phyloP scores from a whole-genome alignment of 2,113 vertebrate genomes.

The Tragulus kanchil region DNA sequence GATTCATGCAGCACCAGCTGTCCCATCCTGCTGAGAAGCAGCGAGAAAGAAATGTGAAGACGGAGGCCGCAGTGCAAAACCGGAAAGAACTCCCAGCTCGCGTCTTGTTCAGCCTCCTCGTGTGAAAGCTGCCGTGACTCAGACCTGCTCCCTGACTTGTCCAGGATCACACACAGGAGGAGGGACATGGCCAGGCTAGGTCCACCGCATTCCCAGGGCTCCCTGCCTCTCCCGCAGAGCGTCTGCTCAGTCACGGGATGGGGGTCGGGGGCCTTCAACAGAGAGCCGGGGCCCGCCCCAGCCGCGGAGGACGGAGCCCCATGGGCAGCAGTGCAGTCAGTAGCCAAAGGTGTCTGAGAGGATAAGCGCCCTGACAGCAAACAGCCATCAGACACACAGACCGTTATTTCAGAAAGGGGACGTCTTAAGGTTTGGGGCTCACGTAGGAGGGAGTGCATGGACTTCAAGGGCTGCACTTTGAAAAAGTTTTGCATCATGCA shows the following conservation, averaged over 20 bases:
- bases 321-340: not conserved
- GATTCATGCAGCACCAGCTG: not conserved
- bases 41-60: not conserved
- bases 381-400: not conserved
- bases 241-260: not conserved
- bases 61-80: not conserved
- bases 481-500: constrained; percentile 11
- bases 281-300: not conserved
- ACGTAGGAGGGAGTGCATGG: not conserved
- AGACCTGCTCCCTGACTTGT: not conserved
- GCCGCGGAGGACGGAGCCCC: not conserved
- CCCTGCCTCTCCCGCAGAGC: not conserved
- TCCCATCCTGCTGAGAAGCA: not conserved
- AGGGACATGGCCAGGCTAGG: not conserved
- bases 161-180: not conserved
- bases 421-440: constrained; percentile 32
- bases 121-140: not conserved
- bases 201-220: not conserved
- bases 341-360: not conserved
- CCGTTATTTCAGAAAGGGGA: not conserved
- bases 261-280: not conserved
- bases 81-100: not conserved
- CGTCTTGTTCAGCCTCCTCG: not conserved
- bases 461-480: not conserved
- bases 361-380: not conserved